phyloP scores from a whole-genome alignment of 1,140 invertebrate species.

The Conopomorpha cramerella region DNA sequence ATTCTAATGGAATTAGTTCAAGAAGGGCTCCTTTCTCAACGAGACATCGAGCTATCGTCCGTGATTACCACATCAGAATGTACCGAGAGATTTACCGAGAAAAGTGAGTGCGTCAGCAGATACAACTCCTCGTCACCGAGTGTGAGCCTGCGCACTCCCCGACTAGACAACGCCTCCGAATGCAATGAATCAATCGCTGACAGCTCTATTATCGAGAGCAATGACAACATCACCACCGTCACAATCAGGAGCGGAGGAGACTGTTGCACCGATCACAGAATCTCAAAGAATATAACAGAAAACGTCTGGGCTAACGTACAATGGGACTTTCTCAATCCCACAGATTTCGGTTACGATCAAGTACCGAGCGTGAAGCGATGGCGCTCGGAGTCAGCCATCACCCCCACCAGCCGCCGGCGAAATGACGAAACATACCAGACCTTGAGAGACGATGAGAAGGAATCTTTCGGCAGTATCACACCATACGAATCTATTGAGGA shows the following conservation, averaged over 20 bases:
- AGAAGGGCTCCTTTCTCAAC: conserved; percentile 46
- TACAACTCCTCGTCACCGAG: conserved; percentile 16
- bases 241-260: conserved; percentile 37
- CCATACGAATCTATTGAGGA: conserved; percentile 58
- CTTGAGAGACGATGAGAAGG: conserved; percentile 30
- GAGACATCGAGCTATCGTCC: conserved; percentile 42
- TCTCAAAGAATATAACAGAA: conserved; percentile 41
- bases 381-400: conserved; percentile 47
- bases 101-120: conserved; percentile 21
- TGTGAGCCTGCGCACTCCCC: conserved; percentile 28
- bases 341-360: conserved; percentile 49
- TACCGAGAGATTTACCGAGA: conserved; percentile 20
- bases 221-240: conserved; percentile 36
- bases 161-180: conserved; percentile 38
- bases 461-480: conserved; percentile 48
- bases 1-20: conserved; percentile 47
- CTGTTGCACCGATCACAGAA: conserved; percentile 48
- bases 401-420: conserved; percentile 22
- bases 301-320: conserved; percentile 55
- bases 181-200: conserved; percentile 29
- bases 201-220: conserved; percentile 25
- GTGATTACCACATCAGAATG: conserved; percentile 28
- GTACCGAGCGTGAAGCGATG: conserved; percentile 43
- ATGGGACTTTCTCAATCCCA: conserved; percentile 52
- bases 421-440: conserved; percentile 51